Base-by-base conservation (phyloP, 1,140 invertebrate genomes). In the Mylabris phalerata region DNA sequence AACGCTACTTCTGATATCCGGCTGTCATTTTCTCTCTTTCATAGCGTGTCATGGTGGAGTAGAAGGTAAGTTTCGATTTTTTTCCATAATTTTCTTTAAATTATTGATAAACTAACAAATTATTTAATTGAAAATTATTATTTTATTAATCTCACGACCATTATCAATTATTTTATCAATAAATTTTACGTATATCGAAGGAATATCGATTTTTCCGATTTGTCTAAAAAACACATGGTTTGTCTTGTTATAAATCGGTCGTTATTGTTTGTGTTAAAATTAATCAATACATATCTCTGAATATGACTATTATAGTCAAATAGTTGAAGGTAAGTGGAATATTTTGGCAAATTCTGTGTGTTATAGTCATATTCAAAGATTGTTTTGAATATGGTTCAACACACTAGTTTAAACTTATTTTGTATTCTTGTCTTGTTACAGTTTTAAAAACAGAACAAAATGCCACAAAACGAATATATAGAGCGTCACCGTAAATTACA, bases 391-490 rank as follows among this genome's bases (percentile, higher is more conserved):
- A 61, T 70, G 68, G 56, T 60, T 58, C 59, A 67, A 49, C 45
- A 55, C 55, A 42, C 39, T 9, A 9, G 41, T 11, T 11, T 38
- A 44, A 48, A 54, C 13, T 49, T 57, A 55, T 57, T 57, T 42
- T 57, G 19, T 39, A 48, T 55, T 42, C 60, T 52, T 10, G 60
- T 55, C 42, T 56, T 49, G 9, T 63, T 60, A 4, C 49, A 61
- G 58, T 11, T 32, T 51, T 19, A 47, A 7, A 32, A 32, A 32
- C 4, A 32, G 4, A 32, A 32, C 26, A 44, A 70, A 68, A 97
- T 97, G 98, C 97, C 98, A 67, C 98, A 99, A 80, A 99, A 99
- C 85, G 97, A 99, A 76, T 95, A 99, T 77, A 99, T 99, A 77
- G 98, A 99, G 68, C 84, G 97, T 49, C 93, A 96, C 75, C 85